Percentiles rank a stretch among this genome's conserved stretches.
Conservation (phyloP, 2,888 invertebrate genomes). For the Agriotes lineatus region DNA sequence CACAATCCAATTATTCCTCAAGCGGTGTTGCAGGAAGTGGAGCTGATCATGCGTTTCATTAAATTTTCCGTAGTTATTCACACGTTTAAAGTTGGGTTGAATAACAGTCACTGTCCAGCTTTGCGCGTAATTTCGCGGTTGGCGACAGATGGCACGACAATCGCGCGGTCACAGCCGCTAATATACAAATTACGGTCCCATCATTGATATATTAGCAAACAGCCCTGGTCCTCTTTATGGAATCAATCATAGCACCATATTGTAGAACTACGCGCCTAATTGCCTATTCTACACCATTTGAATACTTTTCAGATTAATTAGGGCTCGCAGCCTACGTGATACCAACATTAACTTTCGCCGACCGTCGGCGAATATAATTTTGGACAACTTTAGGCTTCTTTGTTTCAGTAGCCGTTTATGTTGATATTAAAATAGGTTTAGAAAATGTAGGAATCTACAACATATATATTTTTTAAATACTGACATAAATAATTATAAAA, state of each 20-base stretch:
- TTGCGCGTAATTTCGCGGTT: conserved; percentile 49
- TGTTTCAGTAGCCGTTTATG: too few species aligned
- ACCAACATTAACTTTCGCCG: not conserved
- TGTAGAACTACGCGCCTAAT: conserved; percentile 48
- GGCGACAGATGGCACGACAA: conserved; percentile 54
- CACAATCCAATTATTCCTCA: too few species aligned
- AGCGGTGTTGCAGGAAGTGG: not conserved
- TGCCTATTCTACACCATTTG: conserved; percentile 49
- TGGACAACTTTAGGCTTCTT: too few species aligned
- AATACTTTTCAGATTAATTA: conserved; percentile 49
- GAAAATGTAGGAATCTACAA: too few species aligned
- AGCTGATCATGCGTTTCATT: conserved; percentile 19
- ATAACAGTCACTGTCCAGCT: conserved; percentile 48
- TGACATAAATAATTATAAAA: too few species aligned
- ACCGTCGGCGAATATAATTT: not conserved
- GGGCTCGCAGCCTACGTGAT: not conserved
- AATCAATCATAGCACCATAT: conserved; percentile 51
- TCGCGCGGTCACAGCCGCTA: conserved; percentile 52
- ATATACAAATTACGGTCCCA: conserved; percentile 54
- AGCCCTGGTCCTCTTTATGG: conserved; percentile 47
- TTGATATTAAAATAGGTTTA: too few species aligned
- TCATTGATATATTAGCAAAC: conserved; percentile 53
- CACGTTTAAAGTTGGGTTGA: conserved; percentile 45
- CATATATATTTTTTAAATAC: too few species aligned
- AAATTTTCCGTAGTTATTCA: conserved; percentile 29